Evolutionary conservation across 2,888 invertebrate species (phyloP).

Genomic region (Punctoribates punctum): DNA sequence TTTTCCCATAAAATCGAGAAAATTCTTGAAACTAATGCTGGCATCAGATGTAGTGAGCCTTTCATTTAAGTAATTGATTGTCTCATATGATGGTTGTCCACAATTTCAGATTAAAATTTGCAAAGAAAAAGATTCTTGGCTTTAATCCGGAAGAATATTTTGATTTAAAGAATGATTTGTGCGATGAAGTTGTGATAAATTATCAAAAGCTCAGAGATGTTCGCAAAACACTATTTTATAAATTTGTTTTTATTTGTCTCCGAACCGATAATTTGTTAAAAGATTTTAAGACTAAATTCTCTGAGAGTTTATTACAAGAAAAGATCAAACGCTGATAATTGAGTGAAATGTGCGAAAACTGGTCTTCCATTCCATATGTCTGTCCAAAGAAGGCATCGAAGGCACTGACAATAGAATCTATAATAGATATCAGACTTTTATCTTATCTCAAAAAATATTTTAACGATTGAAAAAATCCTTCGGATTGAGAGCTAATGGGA

Average conservation of each 20-base stretch:
- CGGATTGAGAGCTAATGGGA: too few species aligned
- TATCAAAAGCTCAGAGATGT: background rate
- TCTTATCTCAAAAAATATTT: too few species aligned
- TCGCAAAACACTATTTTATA: background rate
- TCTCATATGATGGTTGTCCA: background rate
- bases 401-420: too few species aligned
- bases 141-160: constrained; percentile 7
- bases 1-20: background rate
- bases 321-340: background rate
- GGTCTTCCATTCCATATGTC: background rate
- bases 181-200: background rate
- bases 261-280: constrained; percentile 2
- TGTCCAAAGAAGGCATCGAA: background rate
- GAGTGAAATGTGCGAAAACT: background rate
- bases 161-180: background rate
- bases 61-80: background rate
- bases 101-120: background rate
- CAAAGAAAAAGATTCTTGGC: background rate
- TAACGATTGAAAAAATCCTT: too few species aligned
- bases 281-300: background rate
- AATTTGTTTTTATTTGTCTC: background rate
- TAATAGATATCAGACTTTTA: too few species aligned
- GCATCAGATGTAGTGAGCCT: too few species aligned
- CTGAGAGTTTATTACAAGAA: background rate
- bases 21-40: background rate